Percentiles rank a stretch among this genome's conserved stretches.
phyloP scores from a whole-genome alignment of 1,140 invertebrate species.

The Dufourea novaeangliae region DNA sequence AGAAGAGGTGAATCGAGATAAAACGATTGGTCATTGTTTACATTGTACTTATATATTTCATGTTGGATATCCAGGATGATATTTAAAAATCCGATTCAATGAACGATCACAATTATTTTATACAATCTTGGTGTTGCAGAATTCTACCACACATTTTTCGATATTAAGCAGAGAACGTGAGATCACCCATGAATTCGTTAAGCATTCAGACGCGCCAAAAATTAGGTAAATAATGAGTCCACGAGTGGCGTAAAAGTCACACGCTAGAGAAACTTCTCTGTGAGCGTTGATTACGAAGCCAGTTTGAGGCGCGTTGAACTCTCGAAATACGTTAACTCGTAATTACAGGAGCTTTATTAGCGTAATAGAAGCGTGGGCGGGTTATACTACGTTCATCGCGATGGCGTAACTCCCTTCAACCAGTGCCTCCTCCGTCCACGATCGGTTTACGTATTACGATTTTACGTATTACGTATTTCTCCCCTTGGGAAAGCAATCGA shows the following conservation, averaged over 20 bases:
- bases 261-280: constrained; percentile 15
- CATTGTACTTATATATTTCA: too few species aligned
- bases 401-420: constrained; percentile 39
- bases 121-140: too few species aligned
- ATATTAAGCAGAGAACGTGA: background rate
- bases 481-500: background rate
- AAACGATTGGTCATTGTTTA: too few species aligned
- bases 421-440: constrained; percentile 12
- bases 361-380: constrained; percentile 61
- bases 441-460: background rate
- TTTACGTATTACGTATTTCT: background rate
- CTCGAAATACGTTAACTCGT: constrained; percentile 43
- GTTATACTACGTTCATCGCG: constrained; percentile 33
- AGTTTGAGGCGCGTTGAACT: constrained; percentile 48
- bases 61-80: too few species aligned
- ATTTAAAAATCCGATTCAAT: too few species aligned
- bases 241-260: background rate
- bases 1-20: too few species aligned
- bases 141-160: background rate
- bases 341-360: constrained; percentile 62
- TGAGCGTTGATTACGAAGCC: background rate
- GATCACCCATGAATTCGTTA: background rate
- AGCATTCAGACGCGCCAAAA: background rate
- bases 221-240: background rate
- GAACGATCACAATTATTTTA: too few species aligned